Evolutionary conservation across 2,113 vertebrate species (phyloP).

Genomic region (Heliornis fulica): DNA sequence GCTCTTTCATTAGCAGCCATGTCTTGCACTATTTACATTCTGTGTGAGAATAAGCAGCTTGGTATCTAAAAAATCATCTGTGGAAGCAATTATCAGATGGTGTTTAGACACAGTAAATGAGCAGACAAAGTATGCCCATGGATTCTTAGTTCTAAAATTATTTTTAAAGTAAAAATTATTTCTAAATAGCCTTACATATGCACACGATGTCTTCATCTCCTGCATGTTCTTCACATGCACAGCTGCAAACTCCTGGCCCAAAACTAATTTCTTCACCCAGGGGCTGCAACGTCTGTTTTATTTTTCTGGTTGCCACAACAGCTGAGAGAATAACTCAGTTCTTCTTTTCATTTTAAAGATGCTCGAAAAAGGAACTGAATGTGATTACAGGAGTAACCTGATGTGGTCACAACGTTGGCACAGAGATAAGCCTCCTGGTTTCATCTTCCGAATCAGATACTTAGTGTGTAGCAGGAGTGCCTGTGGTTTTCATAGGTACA

Average conservation of each 20-base stretch:
- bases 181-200: not conserved
- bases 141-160: not conserved
- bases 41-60: not conserved
- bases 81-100: not conserved
- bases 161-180: not conserved
- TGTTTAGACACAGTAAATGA: not conserved
- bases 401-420: not conserved
- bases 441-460: not conserved
- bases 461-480: not conserved
- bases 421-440: not conserved
- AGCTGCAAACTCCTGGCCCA: not conserved
- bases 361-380: not conserved
- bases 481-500: not conserved
- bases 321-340: not conserved
- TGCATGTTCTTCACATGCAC: not conserved
- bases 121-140: not conserved
- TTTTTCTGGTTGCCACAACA: not conserved
- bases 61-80: not conserved
- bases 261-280: not conserved
- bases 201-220: not conserved
- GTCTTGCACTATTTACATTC: conserved; percentile 2
- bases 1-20: not conserved
- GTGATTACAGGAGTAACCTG: not conserved
- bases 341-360: conserved; percentile 44
- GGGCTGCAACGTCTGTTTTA: not conserved